Conservation (phyloP, 35 echinoderm and acorn worm genomes). For the Patiria miniata region DNA sequence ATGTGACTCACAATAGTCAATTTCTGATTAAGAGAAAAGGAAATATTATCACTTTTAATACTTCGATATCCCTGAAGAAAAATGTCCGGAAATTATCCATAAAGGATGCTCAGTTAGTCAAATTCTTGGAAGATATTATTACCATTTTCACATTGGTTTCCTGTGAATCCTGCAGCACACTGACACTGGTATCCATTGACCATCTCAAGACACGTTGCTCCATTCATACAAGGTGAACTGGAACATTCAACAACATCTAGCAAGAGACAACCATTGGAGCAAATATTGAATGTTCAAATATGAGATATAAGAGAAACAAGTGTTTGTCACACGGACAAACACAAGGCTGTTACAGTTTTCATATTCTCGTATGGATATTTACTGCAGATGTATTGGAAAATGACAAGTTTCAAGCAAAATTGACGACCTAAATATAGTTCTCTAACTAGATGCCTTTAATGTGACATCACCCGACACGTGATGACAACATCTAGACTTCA, state of each 20-base stretch:
- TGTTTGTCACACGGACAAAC: too few species aligned
- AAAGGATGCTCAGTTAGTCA: too few species aligned
- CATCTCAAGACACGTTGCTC: constrained; percentile 30
- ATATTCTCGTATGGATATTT: constrained; percentile 13
- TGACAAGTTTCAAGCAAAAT: constrained; percentile 34
- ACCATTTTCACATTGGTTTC: constrained; percentile 41
- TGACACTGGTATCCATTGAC: constrained; percentile 12
- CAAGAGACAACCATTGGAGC: too few species aligned
- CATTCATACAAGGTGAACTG: constrained; percentile 13
- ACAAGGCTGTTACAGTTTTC: constrained; percentile 43
- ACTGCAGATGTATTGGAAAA: constrained; percentile 25
- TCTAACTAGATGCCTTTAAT: too few species aligned
- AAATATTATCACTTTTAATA: too few species aligned
- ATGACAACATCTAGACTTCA: too few species aligned
- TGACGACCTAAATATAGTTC: constrained; percentile 18
- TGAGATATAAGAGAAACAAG: too few species aligned
- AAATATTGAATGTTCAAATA: too few species aligned
- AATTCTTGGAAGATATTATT: neutral
- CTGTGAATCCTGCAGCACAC: constrained; percentile 11
- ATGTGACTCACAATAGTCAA: neutral
- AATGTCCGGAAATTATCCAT: too few species aligned
- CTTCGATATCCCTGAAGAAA: too few species aligned
- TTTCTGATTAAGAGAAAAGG: too few species aligned
- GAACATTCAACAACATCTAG: constrained; percentile 3
- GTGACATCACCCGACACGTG: too few species aligned